Base-by-base conservation (phyloP, 2,888 invertebrate genomes). In the Leptarthrus brevirostris region DNA sequence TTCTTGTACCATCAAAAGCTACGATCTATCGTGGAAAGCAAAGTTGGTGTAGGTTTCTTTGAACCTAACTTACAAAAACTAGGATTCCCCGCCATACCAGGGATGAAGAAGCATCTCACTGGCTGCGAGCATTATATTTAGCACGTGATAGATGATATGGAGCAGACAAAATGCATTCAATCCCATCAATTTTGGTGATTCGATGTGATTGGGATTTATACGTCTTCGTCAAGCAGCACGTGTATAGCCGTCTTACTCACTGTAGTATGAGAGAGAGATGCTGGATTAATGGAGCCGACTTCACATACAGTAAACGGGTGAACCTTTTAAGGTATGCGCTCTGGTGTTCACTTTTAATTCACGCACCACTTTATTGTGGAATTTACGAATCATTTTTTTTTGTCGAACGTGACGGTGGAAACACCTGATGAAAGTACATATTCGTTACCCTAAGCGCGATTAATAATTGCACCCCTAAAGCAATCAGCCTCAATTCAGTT, bases 111-210 rank as follows among this genome's bases (percentile, higher is more conserved):
- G 14, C 14, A 14, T 66, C n/a, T n/a, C n/a, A n/a, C 47, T 26
- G 64, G 47, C 47, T 66, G 14, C 16, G 18, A 47, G 14, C 24
- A 47, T 47, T 47, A 24, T 24, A 47, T 18, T 8, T 66, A 47
- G 47, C 64, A 66, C 8, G 40, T 66, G 64, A 66, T 66, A 47
- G 64, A 66, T 66, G 64, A 47, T n/a, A 47, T 34, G 52, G 30
- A 14, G 69, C 69, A 24, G 36, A 14, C 64, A 66, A 36, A 34
- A 69, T 52, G 69, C 52, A 69, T 69, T 69, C 69, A 30, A 69
- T 69, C 34, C 52, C 52, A 69, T 69, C 69, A 52, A 69, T 69
- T 69, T 34, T n/a, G 30, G 34, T 52, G 69, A 69, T 69, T 69
- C 52, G 52, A 16, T 52, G 34, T 69, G 69, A 69, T 69, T 26